Evolutionary conservation across 2,888 invertebrate species (phyloP).

Genomic region (Tupiocoris notatus): DNA sequence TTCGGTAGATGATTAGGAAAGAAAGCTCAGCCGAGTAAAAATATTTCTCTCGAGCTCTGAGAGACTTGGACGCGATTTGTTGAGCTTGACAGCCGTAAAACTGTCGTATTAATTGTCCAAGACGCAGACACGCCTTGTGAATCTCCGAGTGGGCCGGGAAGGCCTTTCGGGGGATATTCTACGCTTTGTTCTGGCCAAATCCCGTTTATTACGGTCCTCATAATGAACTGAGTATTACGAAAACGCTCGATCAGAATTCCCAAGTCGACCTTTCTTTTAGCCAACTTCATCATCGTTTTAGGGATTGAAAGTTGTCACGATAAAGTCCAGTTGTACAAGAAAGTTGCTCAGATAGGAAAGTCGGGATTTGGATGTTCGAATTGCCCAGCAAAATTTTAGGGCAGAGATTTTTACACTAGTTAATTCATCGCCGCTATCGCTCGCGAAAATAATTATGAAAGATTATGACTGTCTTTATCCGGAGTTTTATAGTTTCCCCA

Average conservation of each 20-base stretch:
- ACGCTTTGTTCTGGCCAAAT: neutral
- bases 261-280: neutral
- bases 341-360: too few relatives aligned
- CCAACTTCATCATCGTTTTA: neutral
- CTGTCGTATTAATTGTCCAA: slow-evolving; percentile 11
- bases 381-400: too few relatives aligned
- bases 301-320: too few relatives aligned
- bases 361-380: too few relatives aligned
- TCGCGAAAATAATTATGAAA: too few relatives aligned
- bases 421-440: too few relatives aligned
- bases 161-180: neutral
- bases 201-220: neutral
- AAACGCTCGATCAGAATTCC: neutral
- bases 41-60: neutral
- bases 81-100: slow-evolving; percentile 13
- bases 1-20: neutral
- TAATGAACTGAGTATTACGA: neutral
- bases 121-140: neutral
- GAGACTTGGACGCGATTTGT: slow-evolving; percentile 4
- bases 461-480: too few relatives aligned
- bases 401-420: too few relatives aligned
- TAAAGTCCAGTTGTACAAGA: too few relatives aligned
- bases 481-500: too few relatives aligned
- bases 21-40: neutral
- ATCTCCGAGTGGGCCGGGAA: neutral